A percentile compares a stretch with the other conserved stretches of the same genome.
phyloP scores from a whole-genome alignment of 2,888 invertebrate genomes.

The Branchellion lobata region DNA sequence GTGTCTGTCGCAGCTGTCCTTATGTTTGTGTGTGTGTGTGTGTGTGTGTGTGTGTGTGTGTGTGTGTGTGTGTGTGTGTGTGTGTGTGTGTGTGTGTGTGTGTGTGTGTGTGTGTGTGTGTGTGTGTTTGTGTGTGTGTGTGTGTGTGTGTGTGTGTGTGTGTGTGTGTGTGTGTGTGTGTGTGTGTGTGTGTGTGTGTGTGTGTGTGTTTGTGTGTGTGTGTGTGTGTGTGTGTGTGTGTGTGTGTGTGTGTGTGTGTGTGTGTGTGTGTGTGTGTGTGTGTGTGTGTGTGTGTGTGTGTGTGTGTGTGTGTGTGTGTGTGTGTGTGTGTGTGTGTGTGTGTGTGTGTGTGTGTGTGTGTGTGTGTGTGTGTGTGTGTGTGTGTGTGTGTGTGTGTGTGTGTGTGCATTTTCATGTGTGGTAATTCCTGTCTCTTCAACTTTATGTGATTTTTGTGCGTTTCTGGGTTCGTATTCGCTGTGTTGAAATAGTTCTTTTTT shows the following conservation, averaged over 20 bases:
- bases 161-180: conserved; percentile 15
- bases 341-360: conserved; percentile 30
- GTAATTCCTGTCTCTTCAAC: too few relatives aligned
- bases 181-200: conserved; percentile 19
- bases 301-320: conserved; percentile 28
- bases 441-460: too few relatives aligned
- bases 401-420: too few relatives aligned
- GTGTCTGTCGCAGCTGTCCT: too few relatives aligned
- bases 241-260: conserved; percentile 28
- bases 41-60: conserved; percentile 15
- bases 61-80: conserved; percentile 18
- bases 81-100: conserved; percentile 18
- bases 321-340: conserved; percentile 27
- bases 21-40: too few relatives aligned
- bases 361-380: conserved; percentile 23
- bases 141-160: conserved; percentile 17
- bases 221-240: conserved; percentile 31
- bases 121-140: conserved; percentile 21
- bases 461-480: too few relatives aligned
- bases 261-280: conserved; percentile 27
- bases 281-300: conserved; percentile 28
- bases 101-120: conserved; percentile 13
- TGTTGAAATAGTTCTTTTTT: too few relatives aligned
- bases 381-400: conserved; percentile 2
- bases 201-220: conserved; percentile 18